These are phyloP conservation scores for Caenorhabditis afra DNA, from an alignment of 2,888 invertebrate genomes.

Conservation along the genomic window DNA sequence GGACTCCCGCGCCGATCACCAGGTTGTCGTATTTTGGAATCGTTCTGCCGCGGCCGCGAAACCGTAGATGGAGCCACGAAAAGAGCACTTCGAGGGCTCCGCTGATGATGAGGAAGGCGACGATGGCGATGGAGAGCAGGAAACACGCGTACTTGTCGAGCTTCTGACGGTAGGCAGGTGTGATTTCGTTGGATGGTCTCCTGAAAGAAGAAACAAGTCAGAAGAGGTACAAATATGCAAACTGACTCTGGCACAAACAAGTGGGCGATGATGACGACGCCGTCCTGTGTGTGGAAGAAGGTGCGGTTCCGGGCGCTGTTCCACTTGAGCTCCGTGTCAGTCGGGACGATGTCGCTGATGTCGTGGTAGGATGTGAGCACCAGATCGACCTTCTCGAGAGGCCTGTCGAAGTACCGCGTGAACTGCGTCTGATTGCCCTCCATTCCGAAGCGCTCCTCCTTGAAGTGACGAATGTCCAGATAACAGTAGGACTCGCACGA, in stretches of 20 bases:
- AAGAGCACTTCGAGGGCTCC: constrained; percentile 15
- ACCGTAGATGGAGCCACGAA: neutral
- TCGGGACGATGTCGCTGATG: constrained; percentile 12
- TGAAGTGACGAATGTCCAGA: constrained; percentile 13
- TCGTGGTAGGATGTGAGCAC: constrained; percentile 16
- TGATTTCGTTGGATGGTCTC: constrained; percentile 11
- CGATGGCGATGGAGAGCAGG: constrained; percentile 12
- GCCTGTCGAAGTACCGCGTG: constrained; percentile 11
- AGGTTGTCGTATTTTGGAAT: neutral
- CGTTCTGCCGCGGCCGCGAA: neutral
- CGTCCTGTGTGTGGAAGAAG: constrained; percentile 15
- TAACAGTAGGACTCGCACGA: constrained; percentile 17
- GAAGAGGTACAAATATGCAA: neutral
- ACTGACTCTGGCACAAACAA: constrained; percentile 41
- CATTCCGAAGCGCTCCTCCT: constrained; percentile 22
- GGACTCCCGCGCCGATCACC: neutral
- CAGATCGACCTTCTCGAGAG: constrained; percentile 16
- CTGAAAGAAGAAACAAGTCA: neutral
- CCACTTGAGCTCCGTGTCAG: constrained; percentile 13
- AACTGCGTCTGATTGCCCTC: constrained; percentile 1
- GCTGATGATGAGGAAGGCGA: constrained; percentile 28
- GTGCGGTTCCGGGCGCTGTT: constrained; percentile 29
- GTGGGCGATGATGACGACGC: constrained; percentile 28
- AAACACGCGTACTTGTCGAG: constrained; percentile 15
- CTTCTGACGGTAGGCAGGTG: constrained; percentile 8